Evolutionary conservation across 2,888 invertebrate genomes (phyloP).

Genomic region (Deroplatys truncata): DNA sequence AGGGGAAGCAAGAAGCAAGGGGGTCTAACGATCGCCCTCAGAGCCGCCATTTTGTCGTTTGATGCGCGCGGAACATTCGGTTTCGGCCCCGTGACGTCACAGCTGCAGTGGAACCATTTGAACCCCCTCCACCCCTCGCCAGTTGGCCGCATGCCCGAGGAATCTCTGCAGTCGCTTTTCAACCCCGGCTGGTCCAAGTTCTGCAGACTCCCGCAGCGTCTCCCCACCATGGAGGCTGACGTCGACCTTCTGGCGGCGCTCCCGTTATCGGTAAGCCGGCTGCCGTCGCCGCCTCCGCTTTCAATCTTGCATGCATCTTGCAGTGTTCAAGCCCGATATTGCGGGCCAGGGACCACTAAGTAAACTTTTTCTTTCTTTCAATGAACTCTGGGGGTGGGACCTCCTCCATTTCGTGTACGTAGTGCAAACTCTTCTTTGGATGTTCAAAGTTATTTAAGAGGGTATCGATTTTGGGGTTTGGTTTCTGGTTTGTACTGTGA

Average conservation of each 20-base stretch:
- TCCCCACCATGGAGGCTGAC: slow-evolving; percentile 20
- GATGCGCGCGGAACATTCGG: slow-evolving; percentile 24
- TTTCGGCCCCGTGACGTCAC: slow-evolving; percentile 25
- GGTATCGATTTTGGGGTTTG: no score
- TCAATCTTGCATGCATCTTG: background rate
- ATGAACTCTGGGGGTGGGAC: background rate
- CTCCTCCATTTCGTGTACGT: background rate
- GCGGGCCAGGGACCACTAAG: no score
- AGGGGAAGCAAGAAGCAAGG: background rate
- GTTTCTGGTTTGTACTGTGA: no score
- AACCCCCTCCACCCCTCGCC: slow-evolving; percentile 8
- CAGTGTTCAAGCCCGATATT: background rate
- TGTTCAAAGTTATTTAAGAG: no score
- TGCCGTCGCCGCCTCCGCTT: background rate
- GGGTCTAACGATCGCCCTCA: slow-evolving; percentile 16
- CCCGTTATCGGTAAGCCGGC: background rate
- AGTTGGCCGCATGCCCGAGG: slow-evolving; percentile 30
- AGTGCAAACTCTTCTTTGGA: no score
- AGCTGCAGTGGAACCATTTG: slow-evolving; percentile 31
- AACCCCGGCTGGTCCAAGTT: slow-evolving; percentile 20
- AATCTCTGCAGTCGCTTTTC: slow-evolving; percentile 27
- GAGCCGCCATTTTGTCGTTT: slow-evolving; percentile 20
- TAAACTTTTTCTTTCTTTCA: no score
- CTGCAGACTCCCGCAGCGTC: background rate
- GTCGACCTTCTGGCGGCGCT: slow-evolving; percentile 16